Percentiles rank a stretch among this genome's conserved stretches.
These are phyloP conservation scores for Mythimna loreyi DNA, from an alignment of 2,888 invertebrate genomes.

Conservation along the genomic window DNA sequence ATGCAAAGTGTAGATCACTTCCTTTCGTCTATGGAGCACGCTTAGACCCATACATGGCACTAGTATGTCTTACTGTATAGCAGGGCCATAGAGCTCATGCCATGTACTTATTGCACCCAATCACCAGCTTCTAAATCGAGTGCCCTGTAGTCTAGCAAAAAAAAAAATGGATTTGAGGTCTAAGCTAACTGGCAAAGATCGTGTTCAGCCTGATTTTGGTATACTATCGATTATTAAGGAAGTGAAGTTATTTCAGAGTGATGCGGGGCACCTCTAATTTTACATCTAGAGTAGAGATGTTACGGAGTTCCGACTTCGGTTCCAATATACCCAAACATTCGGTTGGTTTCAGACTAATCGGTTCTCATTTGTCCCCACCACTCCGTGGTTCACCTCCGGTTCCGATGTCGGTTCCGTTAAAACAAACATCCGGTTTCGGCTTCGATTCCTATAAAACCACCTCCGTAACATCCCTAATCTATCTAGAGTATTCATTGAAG, in stretches of 20 bases:
- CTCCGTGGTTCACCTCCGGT: no score
- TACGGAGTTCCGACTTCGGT: no score
- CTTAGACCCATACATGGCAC: conserved; percentile 54
- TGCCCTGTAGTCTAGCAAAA: neutral
- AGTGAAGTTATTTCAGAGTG: conserved; percentile 1
- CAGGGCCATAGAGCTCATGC: conserved; percentile 15
- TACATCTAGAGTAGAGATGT: conserved; percentile 8
- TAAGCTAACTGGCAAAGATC: neutral
- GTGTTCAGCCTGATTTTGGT: neutral
- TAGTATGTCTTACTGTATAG: conserved; percentile 9
- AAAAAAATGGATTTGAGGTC: conserved; percentile 2
- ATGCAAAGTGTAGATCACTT: conserved; percentile 67
- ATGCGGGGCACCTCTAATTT: conserved; percentile 3
- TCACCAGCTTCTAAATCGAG: conserved; percentile 19
- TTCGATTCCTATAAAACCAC: no score
- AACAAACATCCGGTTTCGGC: no score
- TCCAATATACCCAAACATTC: no score
- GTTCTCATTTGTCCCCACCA: no score
- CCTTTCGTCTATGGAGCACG: conserved; percentile 43
- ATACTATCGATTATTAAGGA: neutral
- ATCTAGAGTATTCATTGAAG: conserved; percentile 14
- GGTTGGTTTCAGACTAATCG: no score
- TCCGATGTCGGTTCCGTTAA: no score
- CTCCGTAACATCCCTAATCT: no score
- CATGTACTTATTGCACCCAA: conserved; percentile 18